Evolutionary conservation across 2,797 vertebrate species (phyloP).

Genomic region (Pagetopsis macropterus): DNA sequence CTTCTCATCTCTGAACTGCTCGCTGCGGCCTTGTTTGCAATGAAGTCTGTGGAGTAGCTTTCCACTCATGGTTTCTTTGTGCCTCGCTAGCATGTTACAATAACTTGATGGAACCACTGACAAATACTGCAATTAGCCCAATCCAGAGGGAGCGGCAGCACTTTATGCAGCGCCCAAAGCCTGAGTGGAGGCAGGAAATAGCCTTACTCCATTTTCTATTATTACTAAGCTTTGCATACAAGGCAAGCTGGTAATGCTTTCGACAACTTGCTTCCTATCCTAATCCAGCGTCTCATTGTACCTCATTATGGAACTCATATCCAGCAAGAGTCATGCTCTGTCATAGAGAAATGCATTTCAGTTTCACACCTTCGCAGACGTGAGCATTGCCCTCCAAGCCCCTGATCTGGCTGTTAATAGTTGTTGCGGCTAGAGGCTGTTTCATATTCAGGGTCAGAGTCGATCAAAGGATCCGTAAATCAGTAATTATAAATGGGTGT

Average conservation of each 20-base stretch:
- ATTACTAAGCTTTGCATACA: conserved; percentile 62
- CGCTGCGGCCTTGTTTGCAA: conserved; percentile 53
- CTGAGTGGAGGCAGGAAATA: conserved; percentile 60
- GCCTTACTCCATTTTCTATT: conserved; percentile 56
- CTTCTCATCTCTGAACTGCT: conserved; percentile 47
- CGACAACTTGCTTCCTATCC: conserved; percentile 50
- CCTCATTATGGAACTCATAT: conserved; percentile 54
- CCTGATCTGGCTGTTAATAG: conserved; percentile 37
- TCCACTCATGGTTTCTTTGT: conserved; percentile 49
- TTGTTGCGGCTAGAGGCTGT: conserved; percentile 41
- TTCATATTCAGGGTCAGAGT: conserved; percentile 65
- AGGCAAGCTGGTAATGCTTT: conserved; percentile 51
- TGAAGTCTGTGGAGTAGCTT: conserved; percentile 43
- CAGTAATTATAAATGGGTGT: conserved; percentile 59
- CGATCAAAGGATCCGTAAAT: conserved; percentile 60
- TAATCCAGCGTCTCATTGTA: conserved; percentile 40
- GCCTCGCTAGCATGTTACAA: conserved; percentile 59
- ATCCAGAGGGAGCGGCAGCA: conserved; percentile 61
- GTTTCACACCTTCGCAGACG: conserved; percentile 38
- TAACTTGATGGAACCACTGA: conserved; percentile 72
- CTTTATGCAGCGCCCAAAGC: conserved; percentile 49
- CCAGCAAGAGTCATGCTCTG: conserved; percentile 34
- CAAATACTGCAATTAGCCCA: conserved; percentile 75
- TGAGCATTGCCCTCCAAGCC: conserved; percentile 37
- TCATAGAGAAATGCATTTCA: conserved; percentile 46